Conservation (phyloP, 2,113 vertebrate species). For the Scopus umbretta region DNA sequence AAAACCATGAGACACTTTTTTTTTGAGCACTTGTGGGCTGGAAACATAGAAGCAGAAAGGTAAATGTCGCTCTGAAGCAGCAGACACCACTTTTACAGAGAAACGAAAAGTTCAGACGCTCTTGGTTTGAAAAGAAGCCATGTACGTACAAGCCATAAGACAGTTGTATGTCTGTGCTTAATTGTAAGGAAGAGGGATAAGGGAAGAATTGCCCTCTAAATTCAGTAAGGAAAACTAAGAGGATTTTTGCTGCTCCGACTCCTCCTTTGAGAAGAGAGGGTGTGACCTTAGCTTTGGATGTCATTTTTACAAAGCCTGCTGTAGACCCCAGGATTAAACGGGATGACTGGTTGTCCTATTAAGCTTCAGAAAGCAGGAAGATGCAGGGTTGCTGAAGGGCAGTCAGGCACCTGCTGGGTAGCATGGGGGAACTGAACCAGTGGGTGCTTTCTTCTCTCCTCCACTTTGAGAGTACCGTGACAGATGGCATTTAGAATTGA, state of each 20-base stretch:
- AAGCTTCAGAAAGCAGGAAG: background rate
- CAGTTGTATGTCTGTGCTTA: background rate
- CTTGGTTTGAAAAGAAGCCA: background rate
- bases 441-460: constrained; percentile 36
- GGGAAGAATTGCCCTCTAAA: background rate
- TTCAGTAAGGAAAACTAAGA: background rate
- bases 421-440: background rate
- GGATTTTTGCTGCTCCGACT: background rate
- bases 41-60: background rate
- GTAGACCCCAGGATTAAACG: background rate
- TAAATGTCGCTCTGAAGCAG: background rate
- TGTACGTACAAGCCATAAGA: background rate
- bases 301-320: background rate
- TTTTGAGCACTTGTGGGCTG: background rate
- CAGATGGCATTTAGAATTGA: constrained; percentile 56
- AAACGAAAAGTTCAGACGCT: background rate
- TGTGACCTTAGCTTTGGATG: background rate
- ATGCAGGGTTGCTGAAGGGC: background rate
- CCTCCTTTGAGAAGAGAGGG: background rate
- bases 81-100: background rate
- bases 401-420: background rate
- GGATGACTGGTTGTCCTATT: background rate
- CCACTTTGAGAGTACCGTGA: background rate
- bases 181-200: background rate
- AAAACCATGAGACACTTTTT: background rate